Percentiles rank a stretch among this genome's conserved stretches.
Conservation (phyloP, 37 sponge, comb jelly and placozoan genomes). For the Chondrosia reniformis region DNA sequence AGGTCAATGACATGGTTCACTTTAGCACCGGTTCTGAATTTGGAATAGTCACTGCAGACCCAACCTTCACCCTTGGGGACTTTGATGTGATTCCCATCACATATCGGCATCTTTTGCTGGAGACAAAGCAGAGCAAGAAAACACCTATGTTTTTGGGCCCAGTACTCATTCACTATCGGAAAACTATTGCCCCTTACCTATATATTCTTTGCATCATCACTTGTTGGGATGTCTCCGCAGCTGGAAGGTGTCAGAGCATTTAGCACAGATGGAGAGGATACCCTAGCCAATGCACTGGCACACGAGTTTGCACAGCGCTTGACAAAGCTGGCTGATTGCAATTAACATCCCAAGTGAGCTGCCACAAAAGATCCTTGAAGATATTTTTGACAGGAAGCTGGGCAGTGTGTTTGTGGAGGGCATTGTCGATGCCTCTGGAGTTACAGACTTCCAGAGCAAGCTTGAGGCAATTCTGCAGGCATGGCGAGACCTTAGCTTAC, state of each 20-base stretch:
- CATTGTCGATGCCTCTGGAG: slow-evolving; percentile 27
- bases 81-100: slow-evolving; percentile 55
- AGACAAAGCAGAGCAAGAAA: slow-evolving; percentile 13
- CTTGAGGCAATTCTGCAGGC: slow-evolving; percentile 28
- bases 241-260: slow-evolving; percentile 44
- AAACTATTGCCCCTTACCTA: slow-evolving; percentile 38
- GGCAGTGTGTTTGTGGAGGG: slow-evolving; percentile 34
- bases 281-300: slow-evolving; percentile 39
- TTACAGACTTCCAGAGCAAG: slow-evolving; percentile 21
- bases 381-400: slow-evolving; percentile 26
- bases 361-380: slow-evolving; percentile 18
- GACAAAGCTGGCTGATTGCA: slow-evolving; percentile 10
- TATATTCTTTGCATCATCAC: slow-evolving; percentile 57
- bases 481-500: not conserved
- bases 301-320: slow-evolving; percentile 42
- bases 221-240: slow-evolving; percentile 41
- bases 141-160: slow-evolving; percentile 45
- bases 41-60: slow-evolving; percentile 42
- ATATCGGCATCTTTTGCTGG: slow-evolving; percentile 30
- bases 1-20: slow-evolving; percentile 34
- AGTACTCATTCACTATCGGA: slow-evolving; percentile 40
- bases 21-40: slow-evolving; percentile 43
- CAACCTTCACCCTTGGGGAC: slow-evolving; percentile 49
- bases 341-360: slow-evolving; percentile 10
- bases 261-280: slow-evolving; percentile 47